Percentiles rank a stretch among this genome's conserved stretches.
Conservation (phyloP, 1,140 invertebrate genomes). For the Tribolium castaneum region DNA sequence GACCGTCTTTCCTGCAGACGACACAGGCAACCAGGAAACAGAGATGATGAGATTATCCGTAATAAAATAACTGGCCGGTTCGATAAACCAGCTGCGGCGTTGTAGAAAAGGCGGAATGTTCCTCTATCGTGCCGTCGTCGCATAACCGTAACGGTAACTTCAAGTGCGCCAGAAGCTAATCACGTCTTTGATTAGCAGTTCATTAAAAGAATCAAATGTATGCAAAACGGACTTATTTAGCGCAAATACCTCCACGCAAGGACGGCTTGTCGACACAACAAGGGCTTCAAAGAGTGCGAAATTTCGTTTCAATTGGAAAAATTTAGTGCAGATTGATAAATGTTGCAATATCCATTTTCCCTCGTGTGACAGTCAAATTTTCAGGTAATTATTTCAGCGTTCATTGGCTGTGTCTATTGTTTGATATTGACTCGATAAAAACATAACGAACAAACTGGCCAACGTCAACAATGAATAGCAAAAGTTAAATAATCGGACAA, state of each 20-base stretch:
- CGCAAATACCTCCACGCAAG: conserved; percentile 6
- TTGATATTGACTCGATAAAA: background rate
- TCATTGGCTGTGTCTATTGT: background rate
- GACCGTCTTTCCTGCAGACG: conserved; percentile 12
- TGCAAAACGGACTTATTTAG: conserved; percentile 13
- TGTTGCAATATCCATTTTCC: background rate
- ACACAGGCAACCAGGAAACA: conserved; percentile 37
- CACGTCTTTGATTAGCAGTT: conserved; percentile 38
- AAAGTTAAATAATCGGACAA: background rate
- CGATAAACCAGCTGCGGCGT: conserved; percentile 37
- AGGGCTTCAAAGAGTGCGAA: background rate
- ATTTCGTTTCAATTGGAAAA: background rate
- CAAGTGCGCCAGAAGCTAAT: conserved; percentile 35
- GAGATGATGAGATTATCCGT: conserved; percentile 41
- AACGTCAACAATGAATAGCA: background rate
- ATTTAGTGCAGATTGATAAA: background rate
- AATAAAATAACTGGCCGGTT: conserved; percentile 39
- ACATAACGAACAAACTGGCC: background rate
- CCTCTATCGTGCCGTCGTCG: conserved; percentile 24
- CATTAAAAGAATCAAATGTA: background rate
- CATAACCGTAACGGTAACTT: conserved; percentile 28
- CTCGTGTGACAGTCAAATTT: background rate
- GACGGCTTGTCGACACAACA: background rate
- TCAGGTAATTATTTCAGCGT: background rate
- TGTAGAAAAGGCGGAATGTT: conserved; percentile 37